Conservation (phyloP, 2,888 invertebrate genomes). For the Sturmia bella region DNA sequence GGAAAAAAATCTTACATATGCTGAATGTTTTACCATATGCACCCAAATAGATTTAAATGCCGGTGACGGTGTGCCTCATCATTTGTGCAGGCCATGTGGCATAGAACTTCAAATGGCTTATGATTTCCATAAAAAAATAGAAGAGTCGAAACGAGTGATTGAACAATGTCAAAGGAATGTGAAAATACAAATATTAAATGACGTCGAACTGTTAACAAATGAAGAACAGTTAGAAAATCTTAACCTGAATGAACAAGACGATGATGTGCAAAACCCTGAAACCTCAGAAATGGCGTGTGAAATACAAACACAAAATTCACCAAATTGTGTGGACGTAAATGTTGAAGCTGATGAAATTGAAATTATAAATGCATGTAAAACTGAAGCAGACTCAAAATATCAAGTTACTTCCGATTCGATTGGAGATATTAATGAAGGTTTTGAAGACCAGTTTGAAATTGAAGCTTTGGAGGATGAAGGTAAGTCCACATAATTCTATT, state of each 20-base stretch:
- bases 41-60: slow-evolving; percentile 72
- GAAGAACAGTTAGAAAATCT: not conserved
- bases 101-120: slow-evolving; percentile 76
- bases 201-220: not conserved
- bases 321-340: not conserved
- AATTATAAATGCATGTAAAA: not conserved
- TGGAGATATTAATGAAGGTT: not conserved
- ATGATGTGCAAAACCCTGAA: not conserved
- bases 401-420: not conserved
- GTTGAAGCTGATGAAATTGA: slow-evolving; percentile 22
- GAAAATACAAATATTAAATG: slow-evolving; percentile 13
- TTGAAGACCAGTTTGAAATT: slow-evolving; percentile 66
- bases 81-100: slow-evolving; percentile 74
- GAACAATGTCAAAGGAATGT: slow-evolving; percentile 39
- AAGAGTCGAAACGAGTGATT: slow-evolving; percentile 70
- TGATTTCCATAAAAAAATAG: slow-evolving; percentile 75
- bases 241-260: not conserved
- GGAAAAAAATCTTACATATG: slow-evolving; percentile 72
- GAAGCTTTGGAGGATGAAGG: slow-evolving; percentile 71
- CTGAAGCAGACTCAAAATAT: not conserved
- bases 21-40: slow-evolving; percentile 74
- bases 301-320: not conserved
- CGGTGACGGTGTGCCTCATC: slow-evolving; percentile 66
- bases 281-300: not conserved
- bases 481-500: slow-evolving; percentile 35